Conservation (phyloP, 2,888 invertebrate genomes). For the Luperina nickerlii region DNA sequence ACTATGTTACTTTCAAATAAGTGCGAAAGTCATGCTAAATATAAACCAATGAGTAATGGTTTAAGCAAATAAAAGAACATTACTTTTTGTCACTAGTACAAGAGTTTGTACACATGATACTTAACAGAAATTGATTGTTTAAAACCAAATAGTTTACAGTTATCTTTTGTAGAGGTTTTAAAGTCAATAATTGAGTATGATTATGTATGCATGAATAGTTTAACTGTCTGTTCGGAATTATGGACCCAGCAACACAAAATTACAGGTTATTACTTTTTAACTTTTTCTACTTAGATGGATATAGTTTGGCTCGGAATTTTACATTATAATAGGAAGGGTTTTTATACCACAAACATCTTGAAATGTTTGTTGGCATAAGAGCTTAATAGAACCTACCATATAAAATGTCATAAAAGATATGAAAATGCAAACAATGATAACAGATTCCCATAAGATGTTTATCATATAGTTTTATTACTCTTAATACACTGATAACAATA, state of each 20-base stretch:
- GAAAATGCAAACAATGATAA: conserved; percentile 41
- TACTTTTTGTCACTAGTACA: conserved; percentile 16
- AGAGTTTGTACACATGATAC: background rate
- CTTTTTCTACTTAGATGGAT: background rate
- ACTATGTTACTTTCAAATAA: background rate
- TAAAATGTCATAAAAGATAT: conserved; percentile 38
- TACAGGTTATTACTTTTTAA: background rate
- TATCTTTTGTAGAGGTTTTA: conserved; percentile 23
- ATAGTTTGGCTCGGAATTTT: background rate
- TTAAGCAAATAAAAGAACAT: conserved; percentile 18
- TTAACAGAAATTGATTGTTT: conserved; percentile 32
- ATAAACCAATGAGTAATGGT: conserved; percentile 22
- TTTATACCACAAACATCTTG: background rate
- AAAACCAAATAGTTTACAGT: conserved; percentile 40
- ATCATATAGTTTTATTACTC: conserved; percentile 41
- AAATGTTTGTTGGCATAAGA: conserved; percentile 6
- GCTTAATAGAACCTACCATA: conserved; percentile 23
- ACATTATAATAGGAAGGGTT: background rate
- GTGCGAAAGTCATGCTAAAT: conserved; percentile 24
- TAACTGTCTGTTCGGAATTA: conserved; percentile 14
- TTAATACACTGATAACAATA: conserved; percentile 35
- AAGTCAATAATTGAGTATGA: conserved; percentile 38
- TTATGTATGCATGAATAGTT: conserved; percentile 36
- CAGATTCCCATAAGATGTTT: conserved; percentile 42
- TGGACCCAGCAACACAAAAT: background rate